A percentile compares a stretch with the other conserved stretches of the same genome.
Conservation (phyloP, 1,140 invertebrate genomes). For the Agrypnia vestita region DNA sequence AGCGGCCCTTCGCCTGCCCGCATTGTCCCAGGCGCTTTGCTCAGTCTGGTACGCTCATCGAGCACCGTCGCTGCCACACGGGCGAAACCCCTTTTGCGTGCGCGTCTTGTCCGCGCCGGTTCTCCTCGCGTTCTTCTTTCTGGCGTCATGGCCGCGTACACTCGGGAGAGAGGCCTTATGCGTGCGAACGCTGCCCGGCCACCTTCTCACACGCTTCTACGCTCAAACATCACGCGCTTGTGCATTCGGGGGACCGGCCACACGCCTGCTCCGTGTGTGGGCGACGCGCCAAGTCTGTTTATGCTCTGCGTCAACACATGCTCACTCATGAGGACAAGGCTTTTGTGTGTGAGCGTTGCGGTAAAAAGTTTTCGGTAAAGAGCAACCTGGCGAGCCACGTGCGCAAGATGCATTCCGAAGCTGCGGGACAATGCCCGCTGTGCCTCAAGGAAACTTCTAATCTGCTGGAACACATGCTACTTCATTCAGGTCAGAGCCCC, state of each 20-base stretch:
- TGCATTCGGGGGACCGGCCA: not conserved
- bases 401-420: conserved; percentile 64
- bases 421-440: conserved; percentile 43
- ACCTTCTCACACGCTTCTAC: conserved; percentile 65
- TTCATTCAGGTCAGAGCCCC: conserved; percentile 60
- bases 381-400: conserved; percentile 10
- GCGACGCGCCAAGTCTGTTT: too few species aligned
- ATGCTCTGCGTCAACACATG: too few species aligned
- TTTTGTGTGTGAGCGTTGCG: conserved; percentile 27
- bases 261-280: not conserved
- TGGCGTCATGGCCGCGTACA: conserved; percentile 72
- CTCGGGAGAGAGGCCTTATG: conserved; percentile 38
- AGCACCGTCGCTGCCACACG: conserved; percentile 66
- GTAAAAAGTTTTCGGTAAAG: conserved; percentile 13
- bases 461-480: conserved; percentile 68
- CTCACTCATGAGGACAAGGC: too few species aligned
- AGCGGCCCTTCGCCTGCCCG: conserved; percentile 72
- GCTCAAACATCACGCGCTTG: conserved; percentile 66
- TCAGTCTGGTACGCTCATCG: conserved; percentile 63
- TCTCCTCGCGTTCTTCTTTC: conserved; percentile 69
- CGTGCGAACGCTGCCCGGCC: conserved; percentile 64
- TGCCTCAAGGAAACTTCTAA: conserved; percentile 56
- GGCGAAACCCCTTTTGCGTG: conserved; percentile 67
- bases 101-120: conserved; percentile 77
- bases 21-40: conserved; percentile 75